These are phyloP conservation scores for Odiellus spinosus DNA, from an alignment of 2,888 invertebrate species.

Conservation along the genomic window DNA sequence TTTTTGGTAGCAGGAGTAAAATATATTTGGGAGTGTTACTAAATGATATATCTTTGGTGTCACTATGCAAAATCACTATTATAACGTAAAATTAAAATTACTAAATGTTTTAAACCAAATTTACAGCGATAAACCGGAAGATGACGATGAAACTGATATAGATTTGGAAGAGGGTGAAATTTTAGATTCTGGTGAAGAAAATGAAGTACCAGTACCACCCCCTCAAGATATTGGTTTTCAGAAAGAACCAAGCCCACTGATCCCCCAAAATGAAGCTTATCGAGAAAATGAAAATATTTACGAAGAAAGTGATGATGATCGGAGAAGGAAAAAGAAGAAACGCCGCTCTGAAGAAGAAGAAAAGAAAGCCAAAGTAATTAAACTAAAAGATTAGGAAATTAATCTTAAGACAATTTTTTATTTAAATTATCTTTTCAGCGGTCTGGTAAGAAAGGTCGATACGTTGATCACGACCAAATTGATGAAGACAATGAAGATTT, in stretches of 20 bases:
- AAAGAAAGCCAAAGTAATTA: neutral
- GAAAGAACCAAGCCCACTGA: too few relatives aligned
- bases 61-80: neutral
- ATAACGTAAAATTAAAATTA: neutral
- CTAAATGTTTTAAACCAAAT: neutral
- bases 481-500: conserved; percentile 5
- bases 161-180: conserved; percentile 21
- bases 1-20: neutral
- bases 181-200: conserved; percentile 16
- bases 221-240: too few relatives aligned
- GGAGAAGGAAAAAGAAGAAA: too few relatives aligned
- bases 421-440: too few relatives aligned
- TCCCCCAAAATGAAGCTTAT: too few relatives aligned
- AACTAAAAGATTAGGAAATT: neutral
- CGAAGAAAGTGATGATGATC: too few relatives aligned
- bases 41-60: too few relatives aligned
- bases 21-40: too few relatives aligned
- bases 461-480: conserved; percentile 11
- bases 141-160: conserved; percentile 7
- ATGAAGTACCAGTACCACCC: neutral
- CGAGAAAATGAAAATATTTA: too few relatives aligned
- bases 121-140: neutral
- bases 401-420: too few relatives aligned
- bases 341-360: neutral
- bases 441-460: conserved; percentile 2